Evolutionary conservation across 2,797 vertebrate genomes (phyloP).

Genomic region (Aotus griseimembra): DNA sequence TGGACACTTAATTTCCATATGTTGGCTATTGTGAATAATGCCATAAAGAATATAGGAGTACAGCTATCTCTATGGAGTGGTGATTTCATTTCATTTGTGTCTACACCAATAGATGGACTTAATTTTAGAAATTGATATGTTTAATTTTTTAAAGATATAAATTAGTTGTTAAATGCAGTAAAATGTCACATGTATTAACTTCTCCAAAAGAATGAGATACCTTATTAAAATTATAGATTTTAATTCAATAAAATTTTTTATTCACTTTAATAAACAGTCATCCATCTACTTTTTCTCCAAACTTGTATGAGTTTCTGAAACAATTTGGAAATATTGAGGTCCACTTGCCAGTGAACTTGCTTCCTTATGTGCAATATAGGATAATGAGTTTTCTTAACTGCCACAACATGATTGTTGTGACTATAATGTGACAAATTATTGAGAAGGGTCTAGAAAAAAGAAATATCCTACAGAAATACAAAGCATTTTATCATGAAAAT

Average conservation of each 20-base stretch:
- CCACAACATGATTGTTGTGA: neutral
- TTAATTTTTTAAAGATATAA: neutral
- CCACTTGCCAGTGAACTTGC: neutral
- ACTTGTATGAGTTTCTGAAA: neutral
- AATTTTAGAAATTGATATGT: neutral
- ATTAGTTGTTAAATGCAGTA: neutral
- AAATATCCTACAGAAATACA: neutral
- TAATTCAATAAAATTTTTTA: neutral
- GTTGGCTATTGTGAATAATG: neutral
- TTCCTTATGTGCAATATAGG: constrained; percentile 11
- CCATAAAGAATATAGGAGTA: neutral
- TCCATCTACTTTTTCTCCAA: neutral
- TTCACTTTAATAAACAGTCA: neutral
- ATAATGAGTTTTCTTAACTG: neutral
- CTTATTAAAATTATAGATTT: neutral
- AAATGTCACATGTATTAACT: neutral
- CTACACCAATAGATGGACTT: neutral
- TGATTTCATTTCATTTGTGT: neutral
- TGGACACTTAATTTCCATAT: neutral
- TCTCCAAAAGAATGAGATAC: neutral
- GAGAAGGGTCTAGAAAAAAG: neutral
- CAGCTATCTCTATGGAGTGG: neutral
- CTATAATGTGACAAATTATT: neutral
- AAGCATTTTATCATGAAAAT: neutral
- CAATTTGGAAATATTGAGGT: neutral